Conservation (phyloP, 2,888 invertebrate species). For the Cataglyphis rosenhaueri region DNA sequence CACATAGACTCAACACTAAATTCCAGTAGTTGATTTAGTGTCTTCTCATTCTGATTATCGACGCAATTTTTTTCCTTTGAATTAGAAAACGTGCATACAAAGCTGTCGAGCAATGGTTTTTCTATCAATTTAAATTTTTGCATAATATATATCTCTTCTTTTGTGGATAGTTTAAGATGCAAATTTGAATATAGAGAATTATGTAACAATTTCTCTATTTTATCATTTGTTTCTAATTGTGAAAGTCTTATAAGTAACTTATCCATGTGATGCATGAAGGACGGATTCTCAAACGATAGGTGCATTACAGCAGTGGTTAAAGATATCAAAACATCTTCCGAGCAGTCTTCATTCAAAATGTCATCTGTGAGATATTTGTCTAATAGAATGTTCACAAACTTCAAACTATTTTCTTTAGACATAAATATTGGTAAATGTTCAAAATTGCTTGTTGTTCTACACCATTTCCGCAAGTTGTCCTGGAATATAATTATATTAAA, state of each 20-base stretch:
- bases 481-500: conserved; percentile 61
- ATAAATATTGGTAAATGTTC: conserved; percentile 67
- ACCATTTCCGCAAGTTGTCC: conserved; percentile 79
- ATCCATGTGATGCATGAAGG: conserved; percentile 63
- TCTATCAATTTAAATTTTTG: conserved; percentile 77
- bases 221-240: conserved; percentile 65
- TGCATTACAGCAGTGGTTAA: conserved; percentile 72
- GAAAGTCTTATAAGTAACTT: conserved; percentile 74
- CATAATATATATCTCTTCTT: conserved; percentile 75
- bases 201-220: conserved; percentile 71
- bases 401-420: conserved; percentile 65
- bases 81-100: conserved; percentile 55
- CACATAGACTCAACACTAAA: conserved; percentile 67
- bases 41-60: not conserved
- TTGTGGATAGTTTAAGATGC: conserved; percentile 59
- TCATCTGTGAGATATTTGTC: conserved; percentile 74
- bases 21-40: conserved; percentile 66
- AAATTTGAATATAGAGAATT: conserved; percentile 65
- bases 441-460: conserved; percentile 66
- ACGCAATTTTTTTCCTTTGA: conserved; percentile 47
- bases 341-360: conserved; percentile 61
- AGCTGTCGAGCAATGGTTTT: conserved; percentile 73
- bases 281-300: conserved; percentile 62
- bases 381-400: conserved; percentile 71
- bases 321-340: conserved; percentile 66